These are phyloP conservation scores for Chrysodeixis includens DNA, from an alignment of 2,888 invertebrate species.

Conservation along the genomic window DNA sequence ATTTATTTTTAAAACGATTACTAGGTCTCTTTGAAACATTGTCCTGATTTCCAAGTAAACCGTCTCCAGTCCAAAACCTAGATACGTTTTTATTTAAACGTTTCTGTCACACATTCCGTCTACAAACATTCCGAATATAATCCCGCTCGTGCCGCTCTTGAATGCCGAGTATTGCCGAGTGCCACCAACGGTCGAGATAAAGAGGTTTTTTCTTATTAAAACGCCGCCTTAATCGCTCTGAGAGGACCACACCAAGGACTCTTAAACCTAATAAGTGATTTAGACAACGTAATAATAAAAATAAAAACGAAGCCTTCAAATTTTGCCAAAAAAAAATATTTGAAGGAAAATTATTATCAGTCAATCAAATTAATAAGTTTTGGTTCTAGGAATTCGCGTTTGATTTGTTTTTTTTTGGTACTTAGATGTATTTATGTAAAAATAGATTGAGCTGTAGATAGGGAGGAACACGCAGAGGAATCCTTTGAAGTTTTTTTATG, in stretches of 20 bases:
- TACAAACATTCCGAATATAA: background rate
- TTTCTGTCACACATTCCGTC: slow-evolving; percentile 3
- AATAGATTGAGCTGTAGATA: background rate
- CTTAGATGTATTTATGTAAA: background rate
- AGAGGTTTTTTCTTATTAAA: slow-evolving; percentile 1
- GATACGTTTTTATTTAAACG: background rate
- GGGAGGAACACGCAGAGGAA: background rate
- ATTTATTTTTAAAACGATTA: background rate
- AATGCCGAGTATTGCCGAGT: background rate
- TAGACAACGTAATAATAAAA: slow-evolving; percentile 29
- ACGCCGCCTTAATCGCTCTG: background rate
- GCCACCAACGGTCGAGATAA: background rate
- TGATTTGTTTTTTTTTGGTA: background rate
- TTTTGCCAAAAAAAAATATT: slow-evolving; percentile 16
- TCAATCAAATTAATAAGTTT: slow-evolving; percentile 49
- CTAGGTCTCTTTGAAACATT: background rate
- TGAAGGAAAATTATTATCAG: slow-evolving; percentile 26
- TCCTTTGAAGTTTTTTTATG: background rate
- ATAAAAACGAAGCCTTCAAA: slow-evolving; percentile 23
- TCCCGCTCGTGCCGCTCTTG: slow-evolving; percentile 3
- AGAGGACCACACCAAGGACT: slow-evolving; percentile 3
- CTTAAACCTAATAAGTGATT: slow-evolving; percentile 32
- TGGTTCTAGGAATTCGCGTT: slow-evolving; percentile 11
- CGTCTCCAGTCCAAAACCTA: background rate
- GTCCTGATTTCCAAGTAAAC: background rate